These are phyloP conservation scores for Helleia helle DNA, from an alignment of 2,888 invertebrate species.

Conservation along the genomic window DNA sequence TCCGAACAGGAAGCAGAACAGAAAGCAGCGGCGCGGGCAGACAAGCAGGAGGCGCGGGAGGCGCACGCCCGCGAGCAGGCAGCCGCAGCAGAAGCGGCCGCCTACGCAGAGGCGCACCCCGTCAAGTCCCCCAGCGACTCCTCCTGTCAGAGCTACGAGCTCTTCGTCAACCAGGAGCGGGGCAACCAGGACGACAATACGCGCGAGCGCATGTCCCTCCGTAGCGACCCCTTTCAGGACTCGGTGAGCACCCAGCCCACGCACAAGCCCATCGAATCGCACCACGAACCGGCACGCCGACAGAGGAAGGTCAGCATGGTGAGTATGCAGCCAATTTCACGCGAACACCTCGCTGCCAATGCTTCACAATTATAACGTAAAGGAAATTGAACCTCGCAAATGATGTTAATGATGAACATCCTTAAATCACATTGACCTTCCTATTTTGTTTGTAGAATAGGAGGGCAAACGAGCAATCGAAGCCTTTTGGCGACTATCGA, in stretches of 20 bases:
- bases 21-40: constrained; percentile 81
- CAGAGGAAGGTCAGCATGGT: constrained; percentile 94
- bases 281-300: constrained; percentile 63
- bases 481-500: too few species aligned
- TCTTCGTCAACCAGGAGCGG: constrained; percentile 91
- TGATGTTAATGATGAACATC: too few species aligned
- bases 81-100: constrained; percentile 77
- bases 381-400: too few species aligned
- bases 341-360: constrained; percentile 45
- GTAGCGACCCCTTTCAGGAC: constrained; percentile 88
- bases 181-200: constrained; percentile 92
- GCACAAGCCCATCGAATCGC: constrained; percentile 75
- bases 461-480: too few species aligned
- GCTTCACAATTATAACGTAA: too few species aligned
- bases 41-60: constrained; percentile 75
- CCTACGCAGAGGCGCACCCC: constrained; percentile 75
- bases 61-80: constrained; percentile 76
- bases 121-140: constrained; percentile 94
- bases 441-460: too few species aligned
- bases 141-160: constrained; percentile 93
- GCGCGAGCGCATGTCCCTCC: constrained; percentile 92
- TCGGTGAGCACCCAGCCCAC: constrained; percentile 88
- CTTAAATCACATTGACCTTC: too few species aligned
- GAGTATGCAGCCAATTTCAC: constrained; percentile 71
- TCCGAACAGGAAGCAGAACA: constrained; percentile 85